Conservation (phyloP, 2,888 invertebrate genomes). For the Calameuta pallipes region DNA sequence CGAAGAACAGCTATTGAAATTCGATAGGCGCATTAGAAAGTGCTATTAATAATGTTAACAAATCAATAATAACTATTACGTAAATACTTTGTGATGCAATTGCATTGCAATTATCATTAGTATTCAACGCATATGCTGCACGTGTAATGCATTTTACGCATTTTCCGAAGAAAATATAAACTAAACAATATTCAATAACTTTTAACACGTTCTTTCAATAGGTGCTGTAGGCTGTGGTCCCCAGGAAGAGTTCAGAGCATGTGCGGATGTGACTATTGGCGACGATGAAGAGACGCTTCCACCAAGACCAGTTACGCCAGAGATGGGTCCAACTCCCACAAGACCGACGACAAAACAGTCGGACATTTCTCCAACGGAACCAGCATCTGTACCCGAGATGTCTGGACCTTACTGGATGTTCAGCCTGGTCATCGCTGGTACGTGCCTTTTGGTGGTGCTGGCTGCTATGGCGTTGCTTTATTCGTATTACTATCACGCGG, state of each 20-base stretch:
- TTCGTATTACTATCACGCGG: constrained; percentile 81
- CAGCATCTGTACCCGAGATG: constrained; percentile 68
- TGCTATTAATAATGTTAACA: constrained; percentile 13
- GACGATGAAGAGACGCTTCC: constrained; percentile 67
- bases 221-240: constrained; percentile 89
- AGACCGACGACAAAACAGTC: constrained; percentile 65
- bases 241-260: constrained; percentile 89
- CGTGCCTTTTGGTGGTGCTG: constrained; percentile 76
- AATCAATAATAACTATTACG: constrained; percentile 5
- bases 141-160: not conserved
- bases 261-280: constrained; percentile 83
- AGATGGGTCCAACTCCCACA: constrained; percentile 66
- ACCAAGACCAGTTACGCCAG: constrained; percentile 66
- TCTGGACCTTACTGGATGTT: constrained; percentile 52
- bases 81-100: constrained; percentile 3
- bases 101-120: constrained; percentile 5
- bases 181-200: no score
- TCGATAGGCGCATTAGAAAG: constrained; percentile 12
- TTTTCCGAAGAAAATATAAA: not conserved
- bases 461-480: constrained; percentile 77
- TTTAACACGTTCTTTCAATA: constrained; percentile 36
- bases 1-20: not conserved
- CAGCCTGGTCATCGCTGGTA: constrained; percentile 70
- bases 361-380: constrained; percentile 59
- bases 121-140: not conserved